Conservation (phyloP, 23 tunicate genomes). For the Phallusia fumigata region DNA sequence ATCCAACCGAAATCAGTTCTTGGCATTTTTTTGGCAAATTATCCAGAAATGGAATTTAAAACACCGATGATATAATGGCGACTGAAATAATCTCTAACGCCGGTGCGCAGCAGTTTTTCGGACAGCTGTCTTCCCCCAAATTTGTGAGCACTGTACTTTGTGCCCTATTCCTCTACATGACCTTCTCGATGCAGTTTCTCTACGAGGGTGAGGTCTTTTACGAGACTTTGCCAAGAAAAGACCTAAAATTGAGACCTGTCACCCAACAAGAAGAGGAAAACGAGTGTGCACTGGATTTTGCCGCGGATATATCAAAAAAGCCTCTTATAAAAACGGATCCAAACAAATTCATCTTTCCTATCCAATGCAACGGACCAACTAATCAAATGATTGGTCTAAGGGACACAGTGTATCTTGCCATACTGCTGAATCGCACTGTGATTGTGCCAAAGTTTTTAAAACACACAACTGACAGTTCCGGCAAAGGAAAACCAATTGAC, state of each 20-base stretch:
- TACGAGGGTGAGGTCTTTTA: neutral
- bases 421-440: constrained; percentile 33
- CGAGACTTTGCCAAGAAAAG: too few relatives aligned
- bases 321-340: neutral
- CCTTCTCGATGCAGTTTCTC: neutral
- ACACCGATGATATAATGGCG: too few relatives aligned
- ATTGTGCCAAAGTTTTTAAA: constrained; percentile 32
- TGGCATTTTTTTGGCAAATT: too few relatives aligned
- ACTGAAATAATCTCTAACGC: too few relatives aligned
- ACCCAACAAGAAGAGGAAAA: too few relatives aligned
- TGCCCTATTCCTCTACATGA: neutral
- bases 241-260: neutral
- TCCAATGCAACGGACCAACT: constrained; percentile 32
- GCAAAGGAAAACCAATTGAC: neutral
- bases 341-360: constrained; percentile 23
- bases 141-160: neutral
- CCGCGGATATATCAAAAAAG: neutral
- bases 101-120: too few relatives aligned
- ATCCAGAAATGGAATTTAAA: too few relatives aligned
- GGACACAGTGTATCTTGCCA: constrained; percentile 40
- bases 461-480: constrained; percentile 32
- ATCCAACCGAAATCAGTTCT: too few relatives aligned
- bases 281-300: neutral
- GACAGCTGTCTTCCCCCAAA: too few relatives aligned
- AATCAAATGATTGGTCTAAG: constrained; percentile 46